phyloP scores from a whole-genome alignment of 2,113 vertebrate genomes.

The Struthio camelus region DNA sequence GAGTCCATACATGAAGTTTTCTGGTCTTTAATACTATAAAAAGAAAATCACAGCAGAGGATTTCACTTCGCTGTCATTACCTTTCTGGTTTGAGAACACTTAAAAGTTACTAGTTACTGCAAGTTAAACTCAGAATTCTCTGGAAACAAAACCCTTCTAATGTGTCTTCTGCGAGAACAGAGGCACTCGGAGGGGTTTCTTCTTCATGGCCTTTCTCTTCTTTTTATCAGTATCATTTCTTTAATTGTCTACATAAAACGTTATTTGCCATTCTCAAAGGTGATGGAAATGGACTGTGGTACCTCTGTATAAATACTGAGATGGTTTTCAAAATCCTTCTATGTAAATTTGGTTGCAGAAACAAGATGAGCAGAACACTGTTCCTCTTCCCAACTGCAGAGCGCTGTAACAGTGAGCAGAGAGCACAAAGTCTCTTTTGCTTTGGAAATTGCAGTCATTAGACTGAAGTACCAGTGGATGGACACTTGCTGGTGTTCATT shows the following conservation, averaged over 20 bases:
- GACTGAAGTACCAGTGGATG: constrained; percentile 27
- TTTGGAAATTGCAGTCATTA: constrained; percentile 55
- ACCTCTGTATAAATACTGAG: constrained; percentile 37
- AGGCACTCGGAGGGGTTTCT: not conserved
- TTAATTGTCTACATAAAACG: constrained; percentile 44
- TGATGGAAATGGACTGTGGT: constrained; percentile 29
- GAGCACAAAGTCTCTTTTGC: constrained; percentile 42
- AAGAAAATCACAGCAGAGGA: not conserved
- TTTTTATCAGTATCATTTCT: not conserved
- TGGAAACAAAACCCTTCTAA: not conserved
- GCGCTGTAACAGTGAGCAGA: constrained; percentile 54
- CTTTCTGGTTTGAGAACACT: not conserved
- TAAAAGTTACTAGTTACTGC: not conserved
- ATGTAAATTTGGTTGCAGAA: constrained; percentile 32
- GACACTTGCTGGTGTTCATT: constrained; percentile 60
- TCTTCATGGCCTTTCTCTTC: not conserved
- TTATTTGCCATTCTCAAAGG: not conserved
- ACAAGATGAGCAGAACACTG: not conserved
- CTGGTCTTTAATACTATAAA: not conserved
- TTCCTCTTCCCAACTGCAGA: constrained; percentile 21
- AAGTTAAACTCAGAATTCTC: not conserved
- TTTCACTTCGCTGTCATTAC: not conserved
- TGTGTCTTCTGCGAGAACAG: not conserved
- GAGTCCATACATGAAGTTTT: not conserved
- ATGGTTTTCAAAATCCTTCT: constrained; percentile 38